A percentile compares a stretch with the other conserved stretches of the same genome.
phyloP scores from a whole-genome alignment of 2,888 invertebrate genomes.

The Andrena camellia region DNA sequence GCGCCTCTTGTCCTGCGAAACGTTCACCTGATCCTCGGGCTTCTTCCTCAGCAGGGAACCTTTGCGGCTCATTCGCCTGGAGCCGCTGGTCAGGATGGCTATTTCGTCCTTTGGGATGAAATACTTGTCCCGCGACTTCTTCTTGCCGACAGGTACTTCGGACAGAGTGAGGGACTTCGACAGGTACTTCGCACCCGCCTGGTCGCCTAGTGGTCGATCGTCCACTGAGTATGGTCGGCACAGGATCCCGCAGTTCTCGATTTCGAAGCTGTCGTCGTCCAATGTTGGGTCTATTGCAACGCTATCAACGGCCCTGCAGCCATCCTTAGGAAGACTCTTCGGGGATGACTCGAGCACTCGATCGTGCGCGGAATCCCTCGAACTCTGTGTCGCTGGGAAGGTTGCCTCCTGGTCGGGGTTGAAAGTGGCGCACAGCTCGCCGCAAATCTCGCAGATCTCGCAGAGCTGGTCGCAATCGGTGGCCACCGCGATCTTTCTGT shows the following conservation, averaged over 20 bases:
- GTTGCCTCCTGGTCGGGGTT: slow-evolving; percentile 47
- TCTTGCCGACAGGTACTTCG: slow-evolving; percentile 50
- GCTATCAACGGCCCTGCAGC: slow-evolving; percentile 62
- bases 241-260: slow-evolving; percentile 80
- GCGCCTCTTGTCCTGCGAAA: slow-evolving; percentile 76
- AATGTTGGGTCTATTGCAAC: slow-evolving; percentile 41
- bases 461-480: slow-evolving; percentile 65
- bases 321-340: slow-evolving; percentile 31
- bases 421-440: slow-evolving; percentile 72
- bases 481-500: slow-evolving; percentile 49
- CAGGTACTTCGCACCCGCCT: slow-evolving; percentile 25
- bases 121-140: slow-evolving; percentile 60
- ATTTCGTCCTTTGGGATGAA: slow-evolving; percentile 77
- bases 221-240: slow-evolving; percentile 43
- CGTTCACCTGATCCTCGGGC: slow-evolving; percentile 48
- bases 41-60: slow-evolving; percentile 78
- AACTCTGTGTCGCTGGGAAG: slow-evolving; percentile 23
- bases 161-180: slow-evolving; percentile 46
- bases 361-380: slow-evolving; percentile 5
- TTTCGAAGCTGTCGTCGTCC: slow-evolving; percentile 77
- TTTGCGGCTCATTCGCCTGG: slow-evolving; percentile 76
- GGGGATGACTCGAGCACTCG: slow-evolving; percentile 28
- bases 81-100: slow-evolving; percentile 67
- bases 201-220: slow-evolving; percentile 28
- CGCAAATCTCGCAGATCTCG: slow-evolving; percentile 83